Percentiles rank a stretch among this genome's conserved stretches.
These are phyloP conservation scores for Lethenteron camtschaticum DNA, from an alignment of 2,113 vertebrate genomes.

Conservation along the genomic window DNA sequence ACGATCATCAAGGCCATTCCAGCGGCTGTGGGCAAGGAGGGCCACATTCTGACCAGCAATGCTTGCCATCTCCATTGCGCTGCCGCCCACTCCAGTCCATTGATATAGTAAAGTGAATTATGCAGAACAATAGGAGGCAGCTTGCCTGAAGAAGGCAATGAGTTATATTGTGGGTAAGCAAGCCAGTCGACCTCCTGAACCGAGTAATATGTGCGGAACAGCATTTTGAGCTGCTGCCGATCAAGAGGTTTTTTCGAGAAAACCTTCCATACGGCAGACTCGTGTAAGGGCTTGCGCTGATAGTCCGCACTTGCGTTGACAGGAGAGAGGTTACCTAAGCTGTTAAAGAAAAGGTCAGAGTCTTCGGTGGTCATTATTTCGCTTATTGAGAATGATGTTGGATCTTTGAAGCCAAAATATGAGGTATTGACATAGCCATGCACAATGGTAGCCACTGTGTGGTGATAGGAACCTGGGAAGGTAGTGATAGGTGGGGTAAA, in stretches of 20 bases:
- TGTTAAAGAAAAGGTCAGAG: constrained; percentile 48
- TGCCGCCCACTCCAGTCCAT: constrained; percentile 64
- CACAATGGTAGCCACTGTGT: constrained; percentile 51
- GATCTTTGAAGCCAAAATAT: constrained; percentile 70
- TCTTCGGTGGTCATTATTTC: constrained; percentile 57
- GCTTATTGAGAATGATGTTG: constrained; percentile 73
- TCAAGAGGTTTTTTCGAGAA: constrained; percentile 47
- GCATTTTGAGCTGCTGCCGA: constrained; percentile 57
- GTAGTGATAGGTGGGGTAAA: constrained; percentile 32
- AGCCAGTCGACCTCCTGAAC: constrained; percentile 75
- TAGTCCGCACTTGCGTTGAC: constrained; percentile 59
- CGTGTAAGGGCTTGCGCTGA: constrained; percentile 72
- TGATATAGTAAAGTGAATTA: constrained; percentile 73
- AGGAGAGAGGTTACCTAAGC: constrained; percentile 57
- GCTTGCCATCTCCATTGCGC: constrained; percentile 75
- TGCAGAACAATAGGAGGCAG: constrained; percentile 58
- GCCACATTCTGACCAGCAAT: constrained; percentile 89
- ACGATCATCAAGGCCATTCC: constrained; percentile 66
- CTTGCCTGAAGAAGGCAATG: constrained; percentile 17
- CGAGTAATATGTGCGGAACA: constrained; percentile 91
- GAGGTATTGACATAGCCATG: constrained; percentile 92
- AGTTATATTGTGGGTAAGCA: constrained; percentile 40
- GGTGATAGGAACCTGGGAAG: constrained; percentile 40
- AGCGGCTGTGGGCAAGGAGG: constrained; percentile 70
- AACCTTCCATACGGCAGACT: constrained; percentile 72